Percentiles rank a stretch among this genome's conserved stretches.
These are phyloP conservation scores for Drosophila anomalipes DNA, from an alignment of 2,888 invertebrate species.

Conservation along the genomic window DNA sequence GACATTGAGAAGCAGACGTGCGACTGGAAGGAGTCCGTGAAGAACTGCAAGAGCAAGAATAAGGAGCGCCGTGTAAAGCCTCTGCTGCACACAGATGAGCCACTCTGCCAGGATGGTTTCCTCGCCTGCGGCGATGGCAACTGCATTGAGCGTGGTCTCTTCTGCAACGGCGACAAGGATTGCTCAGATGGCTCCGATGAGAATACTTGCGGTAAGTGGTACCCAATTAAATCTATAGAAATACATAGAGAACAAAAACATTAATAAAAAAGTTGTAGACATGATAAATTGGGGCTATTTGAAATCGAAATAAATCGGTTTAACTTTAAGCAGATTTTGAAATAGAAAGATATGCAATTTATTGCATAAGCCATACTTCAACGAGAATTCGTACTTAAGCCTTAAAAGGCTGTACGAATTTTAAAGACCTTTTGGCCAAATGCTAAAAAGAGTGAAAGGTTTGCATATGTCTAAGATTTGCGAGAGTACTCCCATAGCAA, in stretches of 20 bases:
- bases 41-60: constrained; percentile 95
- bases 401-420: neutral
- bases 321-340: neutral
- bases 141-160: constrained; percentile 95
- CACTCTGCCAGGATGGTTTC: constrained; percentile 94
- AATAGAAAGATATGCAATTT: neutral
- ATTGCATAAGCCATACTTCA: neutral
- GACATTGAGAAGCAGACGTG: constrained; percentile 98
- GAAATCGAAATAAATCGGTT: neutral
- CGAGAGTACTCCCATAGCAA: neutral
- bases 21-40: constrained; percentile 97
- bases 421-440: neutral
- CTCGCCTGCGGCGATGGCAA: constrained; percentile 94
- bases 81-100: constrained; percentile 94
- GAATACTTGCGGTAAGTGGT: constrained; percentile 93
- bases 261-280: neutral
- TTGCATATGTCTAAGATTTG: constrained; percentile 3
- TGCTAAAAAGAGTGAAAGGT: constrained; percentile 26
- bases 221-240: neutral
- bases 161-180: constrained; percentile 97
- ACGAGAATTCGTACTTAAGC: neutral
- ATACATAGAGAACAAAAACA: neutral
- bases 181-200: constrained; percentile 95
- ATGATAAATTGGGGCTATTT: neutral
- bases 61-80: constrained; percentile 95